Evolutionary conservation across 2,888 invertebrate species (phyloP).

Genomic region (Steromphala cineraria): DNA sequence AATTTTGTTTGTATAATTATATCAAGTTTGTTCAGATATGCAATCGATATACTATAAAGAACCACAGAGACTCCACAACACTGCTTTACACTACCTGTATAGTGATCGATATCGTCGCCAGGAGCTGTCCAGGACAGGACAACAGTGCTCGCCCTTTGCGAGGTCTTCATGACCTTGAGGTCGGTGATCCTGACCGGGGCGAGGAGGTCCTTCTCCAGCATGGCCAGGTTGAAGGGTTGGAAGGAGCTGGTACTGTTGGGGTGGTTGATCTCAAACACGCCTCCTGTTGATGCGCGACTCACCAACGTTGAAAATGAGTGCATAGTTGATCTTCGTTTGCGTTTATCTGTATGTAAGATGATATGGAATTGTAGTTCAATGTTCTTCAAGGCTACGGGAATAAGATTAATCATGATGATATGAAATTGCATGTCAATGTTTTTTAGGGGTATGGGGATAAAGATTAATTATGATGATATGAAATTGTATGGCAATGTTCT

Average conservation of each 20-base stretch:
- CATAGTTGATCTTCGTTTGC: no score
- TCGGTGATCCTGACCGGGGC: slow-evolving; percentile 57
- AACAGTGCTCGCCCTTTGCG: slow-evolving; percentile 42
- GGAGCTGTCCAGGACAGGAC: slow-evolving; percentile 59
- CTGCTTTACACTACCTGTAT: slow-evolving; percentile 45
- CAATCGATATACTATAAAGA: not conserved
- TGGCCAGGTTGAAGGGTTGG: not conserved
- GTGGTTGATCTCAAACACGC: slow-evolving; percentile 9
- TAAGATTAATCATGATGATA: no score
- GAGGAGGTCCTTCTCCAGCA: slow-evolving; percentile 29
- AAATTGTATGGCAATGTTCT: no score
- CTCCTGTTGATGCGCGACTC: slow-evolving; percentile 9
- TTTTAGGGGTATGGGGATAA: no score
- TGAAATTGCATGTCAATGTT: no score
- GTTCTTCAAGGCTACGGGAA: no score
- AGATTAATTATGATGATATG: no score
- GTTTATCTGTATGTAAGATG: no score
- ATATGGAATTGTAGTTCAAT: no score
- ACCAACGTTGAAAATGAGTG: not conserved
- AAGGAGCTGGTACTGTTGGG: not conserved
- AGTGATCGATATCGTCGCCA: slow-evolving; percentile 57
- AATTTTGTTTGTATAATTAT: no score
- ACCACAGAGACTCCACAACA: not conserved
- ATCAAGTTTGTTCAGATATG: not conserved
- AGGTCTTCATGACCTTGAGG: slow-evolving; percentile 47